Evolutionary conservation across 2,888 invertebrate genomes (phyloP).

Genomic region (Trachelus stipa): DNA sequence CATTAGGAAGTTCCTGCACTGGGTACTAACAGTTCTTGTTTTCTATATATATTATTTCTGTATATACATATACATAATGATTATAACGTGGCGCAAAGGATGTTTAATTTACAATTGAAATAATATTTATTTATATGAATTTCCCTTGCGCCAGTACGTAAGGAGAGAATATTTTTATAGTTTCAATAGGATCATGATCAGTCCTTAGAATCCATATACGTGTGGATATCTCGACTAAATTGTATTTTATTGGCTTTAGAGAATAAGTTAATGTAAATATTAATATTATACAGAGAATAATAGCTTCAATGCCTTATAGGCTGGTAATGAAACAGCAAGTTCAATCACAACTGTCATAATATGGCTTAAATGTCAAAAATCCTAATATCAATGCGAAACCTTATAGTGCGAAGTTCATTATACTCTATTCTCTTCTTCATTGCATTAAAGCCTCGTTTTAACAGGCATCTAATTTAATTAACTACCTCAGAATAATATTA

Average conservation of each 20-base stretch:
- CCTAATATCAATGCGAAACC: background rate
- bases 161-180: background rate
- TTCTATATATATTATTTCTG: background rate
- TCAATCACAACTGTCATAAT: background rate
- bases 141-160: background rate
- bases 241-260: background rate
- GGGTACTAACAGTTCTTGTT: background rate
- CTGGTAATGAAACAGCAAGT: background rate
- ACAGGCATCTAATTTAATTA: background rate
- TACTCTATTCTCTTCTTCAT: background rate
- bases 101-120: background rate
- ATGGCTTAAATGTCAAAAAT: background rate
- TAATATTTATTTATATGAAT: slow-evolving; percentile 2
- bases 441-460: background rate
- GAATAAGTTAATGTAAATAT: background rate
- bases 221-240: background rate
- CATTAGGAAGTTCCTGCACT: background rate
- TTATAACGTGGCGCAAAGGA: background rate
- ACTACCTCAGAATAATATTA: background rate
- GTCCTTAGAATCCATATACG: background rate
- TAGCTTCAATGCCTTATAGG: background rate
- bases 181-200: background rate
- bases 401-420: background rate
- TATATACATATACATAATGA: background rate
- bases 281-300: background rate